Conservation (phyloP, 2,797 vertebrate species). For the Centroberyx gerrardi region DNA sequence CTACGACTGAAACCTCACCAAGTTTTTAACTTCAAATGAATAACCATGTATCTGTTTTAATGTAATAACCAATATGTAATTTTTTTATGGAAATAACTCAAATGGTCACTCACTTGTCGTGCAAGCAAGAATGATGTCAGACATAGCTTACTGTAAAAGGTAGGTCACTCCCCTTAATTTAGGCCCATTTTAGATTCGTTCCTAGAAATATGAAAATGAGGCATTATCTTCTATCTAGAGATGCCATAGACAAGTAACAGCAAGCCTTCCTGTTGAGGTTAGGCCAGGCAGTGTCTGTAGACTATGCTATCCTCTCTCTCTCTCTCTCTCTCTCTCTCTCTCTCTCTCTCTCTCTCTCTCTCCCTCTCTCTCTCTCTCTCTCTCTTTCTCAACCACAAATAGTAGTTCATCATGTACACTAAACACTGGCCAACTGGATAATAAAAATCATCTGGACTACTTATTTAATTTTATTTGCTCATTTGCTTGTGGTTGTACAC, state of each 20-base stretch:
- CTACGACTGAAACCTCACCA: too few species aligned
- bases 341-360: conserved; percentile 15
- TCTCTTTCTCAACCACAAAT: conserved; percentile 15
- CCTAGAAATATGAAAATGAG: conserved; percentile 1
- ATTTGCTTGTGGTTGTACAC: conserved; percentile 26
- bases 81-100: too few species aligned
- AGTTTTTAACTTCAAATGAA: too few species aligned
- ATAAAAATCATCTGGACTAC: conserved; percentile 41
- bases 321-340: conserved; percentile 13
- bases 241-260: background rate
- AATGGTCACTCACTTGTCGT: too few species aligned
- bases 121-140: too few species aligned
- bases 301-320: background rate
- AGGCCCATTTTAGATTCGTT: background rate
- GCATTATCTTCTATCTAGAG: background rate
- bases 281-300: background rate
- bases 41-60: too few species aligned
- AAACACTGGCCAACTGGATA: conserved; percentile 31
- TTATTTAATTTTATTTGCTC: conserved; percentile 37
- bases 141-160: too few species aligned
- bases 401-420: conserved; percentile 12
- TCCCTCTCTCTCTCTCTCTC: conserved; percentile 8
- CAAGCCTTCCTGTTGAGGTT: background rate
- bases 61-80: too few species aligned
- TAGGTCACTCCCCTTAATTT: too few species aligned